phyloP scores from a whole-genome alignment of 2,797 vertebrate genomes.

The Sebastolobus alascanus region DNA sequence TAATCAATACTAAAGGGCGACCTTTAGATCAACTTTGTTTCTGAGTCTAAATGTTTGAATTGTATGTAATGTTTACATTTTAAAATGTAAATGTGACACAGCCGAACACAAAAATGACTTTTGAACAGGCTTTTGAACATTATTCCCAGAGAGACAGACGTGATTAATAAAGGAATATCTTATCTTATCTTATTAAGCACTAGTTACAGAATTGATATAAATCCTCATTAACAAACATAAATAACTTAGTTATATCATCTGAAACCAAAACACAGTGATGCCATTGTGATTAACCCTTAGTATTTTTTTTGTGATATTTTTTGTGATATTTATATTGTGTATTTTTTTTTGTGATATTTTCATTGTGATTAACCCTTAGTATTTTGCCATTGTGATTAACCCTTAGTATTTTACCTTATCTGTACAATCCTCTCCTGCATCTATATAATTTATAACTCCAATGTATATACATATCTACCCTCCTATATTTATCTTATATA shows the following conservation, averaged over 20 bases:
- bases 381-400: too few species aligned
- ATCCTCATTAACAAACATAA: background rate
- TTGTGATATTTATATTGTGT: too few species aligned
- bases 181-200: too few species aligned
- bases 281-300: slow-evolving; percentile 7
- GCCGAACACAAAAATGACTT: background rate
- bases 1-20: background rate
- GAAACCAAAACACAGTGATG: background rate
- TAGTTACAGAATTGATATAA: background rate
- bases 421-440: too few species aligned
- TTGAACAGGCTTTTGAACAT: background rate
- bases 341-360: too few species aligned
- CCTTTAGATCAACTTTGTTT: background rate
- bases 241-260: background rate
- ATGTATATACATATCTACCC: too few species aligned
- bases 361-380: too few species aligned
- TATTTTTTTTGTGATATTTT: too few species aligned
- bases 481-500: too few species aligned
- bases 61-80: background rate
- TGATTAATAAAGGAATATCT: too few species aligned
- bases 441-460: too few species aligned
- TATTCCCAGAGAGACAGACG: background rate
- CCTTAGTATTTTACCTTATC: too few species aligned
- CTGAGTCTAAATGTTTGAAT: background rate
- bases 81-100: background rate